phyloP scores from a whole-genome alignment of 2,888 invertebrate species.

The Acronicta psi region DNA sequence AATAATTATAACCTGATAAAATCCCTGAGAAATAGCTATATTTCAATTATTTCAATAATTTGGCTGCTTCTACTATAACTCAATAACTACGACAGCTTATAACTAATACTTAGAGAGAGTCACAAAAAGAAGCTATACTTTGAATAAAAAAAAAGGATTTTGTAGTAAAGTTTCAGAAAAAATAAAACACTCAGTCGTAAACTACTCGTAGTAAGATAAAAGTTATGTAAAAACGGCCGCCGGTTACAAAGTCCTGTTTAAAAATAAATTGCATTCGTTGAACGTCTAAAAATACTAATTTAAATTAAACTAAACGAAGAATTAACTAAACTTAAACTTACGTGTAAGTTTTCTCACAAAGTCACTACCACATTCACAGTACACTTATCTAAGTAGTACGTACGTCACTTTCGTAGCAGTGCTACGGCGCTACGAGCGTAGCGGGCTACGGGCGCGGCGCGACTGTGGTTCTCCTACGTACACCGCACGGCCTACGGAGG shows the following conservation, averaged over 20 bases:
- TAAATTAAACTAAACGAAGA: slow-evolving; percentile 20
- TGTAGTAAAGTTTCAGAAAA: background rate
- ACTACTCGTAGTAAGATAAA: background rate
- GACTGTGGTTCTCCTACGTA: slow-evolving; percentile 66
- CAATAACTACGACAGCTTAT: too few relatives aligned
- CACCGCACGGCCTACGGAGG: slow-evolving; percentile 49
- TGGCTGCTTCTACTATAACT: too few relatives aligned
- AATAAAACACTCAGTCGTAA: background rate
- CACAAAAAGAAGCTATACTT: too few relatives aligned
- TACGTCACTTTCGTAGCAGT: slow-evolving; percentile 53
- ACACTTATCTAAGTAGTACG: slow-evolving; percentile 51
- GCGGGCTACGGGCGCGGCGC: slow-evolving; percentile 73
- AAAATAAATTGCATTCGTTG: background rate
- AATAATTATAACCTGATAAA: too few relatives aligned
- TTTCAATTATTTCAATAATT: too few relatives aligned
- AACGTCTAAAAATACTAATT: slow-evolving; percentile 5
- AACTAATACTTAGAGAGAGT: too few relatives aligned
- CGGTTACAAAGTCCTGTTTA: too few relatives aligned
- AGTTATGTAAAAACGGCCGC: background rate
- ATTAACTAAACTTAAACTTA: slow-evolving; percentile 43
- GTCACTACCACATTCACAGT: slow-evolving; percentile 55
- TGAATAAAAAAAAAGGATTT: background rate
- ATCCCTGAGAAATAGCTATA: too few relatives aligned
- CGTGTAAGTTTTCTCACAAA: slow-evolving; percentile 50
- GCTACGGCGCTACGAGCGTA: slow-evolving; percentile 75